phyloP scores from a whole-genome alignment of 2,888 invertebrate species.

The Stictocephala bisonia region DNA sequence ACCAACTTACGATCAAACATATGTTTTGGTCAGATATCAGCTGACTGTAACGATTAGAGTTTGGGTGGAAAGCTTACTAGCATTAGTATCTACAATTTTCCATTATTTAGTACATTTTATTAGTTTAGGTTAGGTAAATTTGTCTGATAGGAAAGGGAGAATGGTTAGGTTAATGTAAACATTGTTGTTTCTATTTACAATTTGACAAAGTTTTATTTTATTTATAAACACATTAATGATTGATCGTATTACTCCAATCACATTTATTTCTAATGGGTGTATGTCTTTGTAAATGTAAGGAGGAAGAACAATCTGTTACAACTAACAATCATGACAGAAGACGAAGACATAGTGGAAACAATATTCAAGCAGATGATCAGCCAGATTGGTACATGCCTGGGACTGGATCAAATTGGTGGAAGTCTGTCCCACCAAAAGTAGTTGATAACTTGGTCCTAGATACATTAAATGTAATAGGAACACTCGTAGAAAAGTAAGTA shows the following conservation, averaged over 20 bases:
- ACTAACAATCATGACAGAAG: conserved; percentile 39
- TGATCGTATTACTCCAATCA: not conserved
- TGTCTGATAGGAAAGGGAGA: too few relatives aligned
- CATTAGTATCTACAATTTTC: too few relatives aligned
- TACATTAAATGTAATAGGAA: conserved; percentile 81
- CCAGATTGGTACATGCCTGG: conserved; percentile 48
- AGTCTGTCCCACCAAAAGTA: conserved; percentile 59
- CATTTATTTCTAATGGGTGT: conserved; percentile 52
- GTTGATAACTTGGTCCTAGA: conserved; percentile 84
- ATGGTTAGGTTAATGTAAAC: too few relatives aligned
- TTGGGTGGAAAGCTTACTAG: too few relatives aligned
- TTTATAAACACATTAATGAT: not conserved
- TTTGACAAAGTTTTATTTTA: too few relatives aligned
- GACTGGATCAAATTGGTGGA: conserved; percentile 52
- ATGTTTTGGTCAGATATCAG: too few relatives aligned
- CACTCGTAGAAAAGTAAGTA: conserved; percentile 85
- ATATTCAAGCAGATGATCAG: conserved; percentile 24
- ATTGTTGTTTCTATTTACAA: too few relatives aligned
- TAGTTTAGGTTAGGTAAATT: too few relatives aligned
- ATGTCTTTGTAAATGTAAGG: conserved; percentile 52
- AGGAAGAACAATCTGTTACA: conserved; percentile 36
- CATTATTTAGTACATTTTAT: too few relatives aligned
- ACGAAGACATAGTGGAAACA: conserved; percentile 31
- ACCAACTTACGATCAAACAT: too few relatives aligned
- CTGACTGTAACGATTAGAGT: too few relatives aligned